Evolutionary conservation across 1,140 invertebrate genomes (phyloP), one percentile per base, ranked within the genome.

Genomic region (Latrodectus geometricus): DNA sequence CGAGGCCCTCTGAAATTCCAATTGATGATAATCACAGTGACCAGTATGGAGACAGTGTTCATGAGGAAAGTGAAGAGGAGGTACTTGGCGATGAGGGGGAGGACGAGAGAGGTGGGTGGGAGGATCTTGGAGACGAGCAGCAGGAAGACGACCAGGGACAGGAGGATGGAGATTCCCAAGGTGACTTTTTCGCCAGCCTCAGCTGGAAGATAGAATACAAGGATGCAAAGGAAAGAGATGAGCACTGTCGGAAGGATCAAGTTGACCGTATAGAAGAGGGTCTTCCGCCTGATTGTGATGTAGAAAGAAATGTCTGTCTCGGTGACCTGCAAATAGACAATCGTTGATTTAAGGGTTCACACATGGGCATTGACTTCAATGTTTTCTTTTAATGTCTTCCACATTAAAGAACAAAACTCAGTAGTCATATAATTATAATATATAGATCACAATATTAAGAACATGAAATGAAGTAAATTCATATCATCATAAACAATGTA

Each of bases 131-230:
- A 98, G 89, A 99, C 96, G 9, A 99, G 94, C 87, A 99, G 92
- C 92, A 99, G 99, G 92, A 99, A 99, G 94, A 99, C 99, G 15
- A 98, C 99, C 89, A 99, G 93, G 87, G 98, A 99, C 35, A 99
- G 95, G 80, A 99, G 93, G 91, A 99, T 99, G 88, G 97, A 99
- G 88, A 89, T 88, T 20, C 87, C 80, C 50, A 89, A 52, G 12
- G 89, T 87, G 15, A 99, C 97, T 91, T 99, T 99, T 90, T 99
- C 98, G 8, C 98, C 98, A 8, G 97, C 98, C 91, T 99, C 98
- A 0, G 98, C 98, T 61, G 99, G 99, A 72, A 99, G 91, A 90
- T 99, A 99, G 91, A 99, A 99, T 0, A 99, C 98, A 35, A 99
- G 93, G 48, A 99, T 96, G 76, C 98, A 99, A 21, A 99, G 94